These are phyloP conservation scores for Phaethon lepturus DNA, from an alignment of 2,113 vertebrate genomes.

Conservation along the genomic window DNA sequence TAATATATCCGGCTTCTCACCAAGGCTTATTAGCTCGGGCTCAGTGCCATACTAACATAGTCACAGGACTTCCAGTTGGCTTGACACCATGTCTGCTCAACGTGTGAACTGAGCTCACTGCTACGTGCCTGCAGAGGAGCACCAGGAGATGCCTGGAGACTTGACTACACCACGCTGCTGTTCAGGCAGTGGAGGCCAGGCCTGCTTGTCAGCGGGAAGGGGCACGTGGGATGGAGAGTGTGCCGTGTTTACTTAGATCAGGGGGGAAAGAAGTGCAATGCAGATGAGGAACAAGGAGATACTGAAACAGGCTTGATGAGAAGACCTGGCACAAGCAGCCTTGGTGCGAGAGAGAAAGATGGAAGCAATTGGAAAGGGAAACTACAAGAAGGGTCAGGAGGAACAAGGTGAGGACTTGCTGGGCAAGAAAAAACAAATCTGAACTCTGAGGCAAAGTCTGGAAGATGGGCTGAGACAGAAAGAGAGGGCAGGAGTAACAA, in stretches of 20 bases:
- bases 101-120: background rate
- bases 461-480: background rate
- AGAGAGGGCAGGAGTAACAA: background rate
- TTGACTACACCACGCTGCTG: background rate
- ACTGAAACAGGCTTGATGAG: conserved; percentile 33
- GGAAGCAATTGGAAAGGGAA: conserved; percentile 49
- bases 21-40: conserved; percentile 70
- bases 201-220: background rate
- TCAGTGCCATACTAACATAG: conserved; percentile 64
- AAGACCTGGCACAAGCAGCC: background rate
- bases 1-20: conserved; percentile 75
- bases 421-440: background rate
- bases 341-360: conserved; percentile 15
- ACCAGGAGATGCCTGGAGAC: background rate
- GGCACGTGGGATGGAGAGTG: background rate
- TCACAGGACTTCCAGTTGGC: conserved; percentile 56
- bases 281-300: background rate
- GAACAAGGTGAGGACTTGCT: conserved; percentile 14
- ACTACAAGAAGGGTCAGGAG: background rate
- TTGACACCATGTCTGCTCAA: conserved; percentile 35
- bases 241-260: background rate
- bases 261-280: background rate
- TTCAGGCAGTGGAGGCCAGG: background rate
- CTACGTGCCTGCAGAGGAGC: background rate
- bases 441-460: background rate